These are phyloP conservation scores for Micronisus gabar DNA, from an alignment of 2,113 vertebrate genomes.

Conservation along the genomic window DNA sequence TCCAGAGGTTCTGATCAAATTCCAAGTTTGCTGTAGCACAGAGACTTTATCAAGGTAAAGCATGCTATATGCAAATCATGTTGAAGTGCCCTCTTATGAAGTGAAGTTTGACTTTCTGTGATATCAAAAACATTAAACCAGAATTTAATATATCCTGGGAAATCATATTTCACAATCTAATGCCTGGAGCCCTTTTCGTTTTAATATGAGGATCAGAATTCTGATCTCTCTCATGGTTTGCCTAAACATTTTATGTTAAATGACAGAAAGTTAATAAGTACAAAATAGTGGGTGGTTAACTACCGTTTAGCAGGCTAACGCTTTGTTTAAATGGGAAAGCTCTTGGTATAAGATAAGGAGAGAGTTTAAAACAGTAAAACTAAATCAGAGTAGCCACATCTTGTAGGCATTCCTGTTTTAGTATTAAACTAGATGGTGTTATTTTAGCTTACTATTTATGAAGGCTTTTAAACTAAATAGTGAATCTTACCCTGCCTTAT, in stretches of 20 bases:
- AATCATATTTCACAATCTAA: constrained; percentile 59
- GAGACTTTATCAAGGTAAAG: constrained; percentile 24
- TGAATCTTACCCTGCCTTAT: neutral
- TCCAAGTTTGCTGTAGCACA: constrained; percentile 16
- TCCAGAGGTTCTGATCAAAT: constrained; percentile 34
- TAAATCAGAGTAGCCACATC: constrained; percentile 19
- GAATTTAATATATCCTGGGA: constrained; percentile 59
- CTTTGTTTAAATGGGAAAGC: constrained; percentile 18
- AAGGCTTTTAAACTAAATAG: neutral
- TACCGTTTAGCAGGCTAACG: neutral
- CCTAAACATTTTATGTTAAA: constrained; percentile 47
- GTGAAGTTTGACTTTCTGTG: constrained; percentile 40
- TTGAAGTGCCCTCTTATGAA: constrained; percentile 6
- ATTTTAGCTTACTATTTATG: neutral
- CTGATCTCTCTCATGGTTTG: constrained; percentile 56
- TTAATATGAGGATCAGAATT: constrained; percentile 47
- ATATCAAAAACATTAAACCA: constrained; percentile 54
- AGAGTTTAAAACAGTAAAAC: neutral
- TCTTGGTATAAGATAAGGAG: constrained; percentile 33
- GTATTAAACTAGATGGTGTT: neutral
- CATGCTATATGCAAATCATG: constrained; percentile 11
- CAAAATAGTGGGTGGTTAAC: constrained; percentile 42
- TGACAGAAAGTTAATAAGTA: constrained; percentile 31
- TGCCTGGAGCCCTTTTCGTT: constrained; percentile 40
- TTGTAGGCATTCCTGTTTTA: neutral